These are phyloP conservation scores for Amiota mariae DNA, from an alignment of 2,888 invertebrate genomes.

Conservation along the genomic window DNA sequence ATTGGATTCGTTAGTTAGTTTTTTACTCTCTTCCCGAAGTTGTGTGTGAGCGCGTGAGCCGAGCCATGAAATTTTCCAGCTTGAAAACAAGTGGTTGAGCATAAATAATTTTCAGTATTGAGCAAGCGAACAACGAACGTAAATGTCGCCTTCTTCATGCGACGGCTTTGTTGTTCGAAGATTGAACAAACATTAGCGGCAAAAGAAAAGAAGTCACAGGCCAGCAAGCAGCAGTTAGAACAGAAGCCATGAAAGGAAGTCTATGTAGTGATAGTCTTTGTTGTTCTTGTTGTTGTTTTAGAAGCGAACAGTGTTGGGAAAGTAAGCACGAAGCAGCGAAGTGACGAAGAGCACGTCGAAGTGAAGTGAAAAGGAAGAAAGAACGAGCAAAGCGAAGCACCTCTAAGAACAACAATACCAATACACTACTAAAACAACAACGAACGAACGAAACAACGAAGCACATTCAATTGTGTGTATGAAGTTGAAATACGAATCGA, in stretches of 20 bases:
- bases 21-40: neutral
- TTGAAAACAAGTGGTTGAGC: conserved; percentile 72
- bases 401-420: neutral
- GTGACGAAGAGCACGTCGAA: neutral
- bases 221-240: conserved; percentile 35
- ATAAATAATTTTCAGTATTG: conserved; percentile 55
- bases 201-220: neutral
- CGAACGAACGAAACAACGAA: too few species aligned
- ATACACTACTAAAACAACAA: too few species aligned
- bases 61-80: conserved; percentile 31
- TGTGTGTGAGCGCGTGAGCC: neutral
- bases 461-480: too few species aligned
- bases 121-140: conserved; percentile 64
- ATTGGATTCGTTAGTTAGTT: neutral
- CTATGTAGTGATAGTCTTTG: neutral
- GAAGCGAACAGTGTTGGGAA: conserved; percentile 26
- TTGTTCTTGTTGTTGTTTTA: conserved; percentile 16
- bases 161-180: conserved; percentile 48
- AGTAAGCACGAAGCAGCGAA: conserved; percentile 8
- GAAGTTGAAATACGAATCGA: neutral
- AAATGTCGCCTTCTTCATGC: conserved; percentile 59
- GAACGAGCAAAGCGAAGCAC: neutral
- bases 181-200: conserved; percentile 49
- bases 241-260: conserved; percentile 36
- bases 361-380: neutral